A percentile compares a stretch with the other conserved stretches of the same genome.
These are phyloP conservation scores for Herminia tarsipennalis DNA, from an alignment of 2,888 invertebrate genomes.

Conservation along the genomic window DNA sequence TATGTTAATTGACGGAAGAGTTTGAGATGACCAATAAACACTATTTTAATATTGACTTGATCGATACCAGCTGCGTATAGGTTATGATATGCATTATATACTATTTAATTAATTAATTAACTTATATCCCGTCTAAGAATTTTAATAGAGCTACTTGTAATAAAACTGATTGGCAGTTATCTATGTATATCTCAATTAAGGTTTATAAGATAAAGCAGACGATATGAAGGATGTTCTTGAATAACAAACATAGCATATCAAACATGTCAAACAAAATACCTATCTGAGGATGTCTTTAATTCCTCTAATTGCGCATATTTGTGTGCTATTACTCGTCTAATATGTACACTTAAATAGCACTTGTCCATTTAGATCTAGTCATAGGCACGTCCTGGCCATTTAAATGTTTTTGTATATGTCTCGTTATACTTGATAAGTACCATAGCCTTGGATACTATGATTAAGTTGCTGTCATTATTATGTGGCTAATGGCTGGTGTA, in stretches of 20 bases:
- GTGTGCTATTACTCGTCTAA: slow-evolving; percentile 24
- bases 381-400: slow-evolving; percentile 2
- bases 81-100: slow-evolving; percentile 46
- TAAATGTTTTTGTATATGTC: slow-evolving; percentile 6
- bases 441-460: not conserved
- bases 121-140: slow-evolving; percentile 38
- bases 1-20: slow-evolving; percentile 15
- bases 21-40: slow-evolving; percentile 22
- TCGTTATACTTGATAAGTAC: slow-evolving; percentile 3
- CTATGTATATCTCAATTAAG: slow-evolving; percentile 51
- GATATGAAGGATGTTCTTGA: slow-evolving; percentile 43
- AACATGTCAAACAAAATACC: no score
- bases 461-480: not conserved
- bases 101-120: slow-evolving; percentile 52
- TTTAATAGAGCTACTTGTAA: slow-evolving; percentile 50
- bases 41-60: slow-evolving; percentile 21
- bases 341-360: slow-evolving; percentile 15
- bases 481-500: not conserved
- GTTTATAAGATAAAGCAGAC: slow-evolving; percentile 44
- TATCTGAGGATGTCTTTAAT: slow-evolving; percentile 32
- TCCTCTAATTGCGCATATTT: slow-evolving; percentile 27
- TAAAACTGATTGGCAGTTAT: slow-evolving; percentile 55
- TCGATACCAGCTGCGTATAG: slow-evolving; percentile 25
- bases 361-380: not conserved
- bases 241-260: slow-evolving; percentile 32